These are phyloP conservation scores for Hypsibius dujardini DNA, from an alignment of 1,140 invertebrate genomes.

Conservation along the genomic window DNA sequence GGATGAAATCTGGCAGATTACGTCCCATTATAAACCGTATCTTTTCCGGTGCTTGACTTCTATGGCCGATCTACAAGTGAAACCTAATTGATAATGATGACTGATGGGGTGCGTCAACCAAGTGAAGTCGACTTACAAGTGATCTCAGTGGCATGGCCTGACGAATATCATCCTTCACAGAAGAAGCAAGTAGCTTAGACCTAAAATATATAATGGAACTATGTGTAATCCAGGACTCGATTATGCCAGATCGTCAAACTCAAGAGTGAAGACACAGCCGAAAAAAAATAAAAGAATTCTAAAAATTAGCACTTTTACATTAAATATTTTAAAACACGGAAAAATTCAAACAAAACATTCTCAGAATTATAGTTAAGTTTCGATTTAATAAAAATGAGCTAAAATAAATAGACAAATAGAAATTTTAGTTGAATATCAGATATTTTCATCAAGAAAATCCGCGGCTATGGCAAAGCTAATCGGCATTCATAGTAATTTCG, in stretches of 20 bases:
- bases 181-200: background rate
- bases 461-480: too few species aligned
- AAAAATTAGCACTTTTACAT: too few species aligned
- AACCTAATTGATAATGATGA: background rate
- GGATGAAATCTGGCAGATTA: constrained; percentile 14
- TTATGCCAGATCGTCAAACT: background rate
- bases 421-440: too few species aligned
- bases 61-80: background rate
- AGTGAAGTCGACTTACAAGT: background rate
- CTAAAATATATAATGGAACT: background rate
- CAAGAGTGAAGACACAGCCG: background rate
- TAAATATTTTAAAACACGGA: too few species aligned
- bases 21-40: background rate
- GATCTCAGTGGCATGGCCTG: background rate
- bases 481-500: too few species aligned
- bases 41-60: constrained; percentile 15
- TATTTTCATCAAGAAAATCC: too few species aligned
- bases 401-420: too few species aligned
- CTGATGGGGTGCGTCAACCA: background rate
- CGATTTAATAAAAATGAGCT: too few species aligned
- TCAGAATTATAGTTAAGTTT: too few species aligned
- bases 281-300: too few species aligned
- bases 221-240: background rate
- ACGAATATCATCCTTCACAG: background rate
- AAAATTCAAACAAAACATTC: too few species aligned